Base-by-base conservation (phyloP, 2,888 invertebrate genomes). In the Drosophila recens region DNA sequence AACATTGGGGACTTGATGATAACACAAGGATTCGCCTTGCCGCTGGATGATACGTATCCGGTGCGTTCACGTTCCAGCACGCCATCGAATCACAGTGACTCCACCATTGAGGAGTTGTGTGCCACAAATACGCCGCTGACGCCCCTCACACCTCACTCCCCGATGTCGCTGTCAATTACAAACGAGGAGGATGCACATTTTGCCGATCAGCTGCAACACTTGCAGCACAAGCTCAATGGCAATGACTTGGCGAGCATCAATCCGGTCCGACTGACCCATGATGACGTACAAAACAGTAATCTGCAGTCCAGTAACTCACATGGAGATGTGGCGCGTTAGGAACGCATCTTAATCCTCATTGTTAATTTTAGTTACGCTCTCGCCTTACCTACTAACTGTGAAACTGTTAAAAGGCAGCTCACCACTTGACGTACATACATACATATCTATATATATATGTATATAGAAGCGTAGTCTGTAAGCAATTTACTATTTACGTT, bases 1-100 rank as follows among this genome's bases (percentile, higher is more conserved):
- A 92, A 92, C 72, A 90, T 92, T 67, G 92, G 90, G 0, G 87
- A 92, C 63, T 27, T 91, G 58, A 67, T 92, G 52, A 90, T 92
- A 52, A 82, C 89, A 10, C 89, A 92, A 49, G 92, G 92, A 6
- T 91, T 90, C 65, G 92, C 92, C 2, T 46, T 90, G 54, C 89
- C 91, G 2, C 76, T 90, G 36, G 91, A 92, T 53, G 90, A 89
- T 62, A 42, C 76, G 0, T 87, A 82, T 36, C 82, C 86, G 1
- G 79, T 89, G 49, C 72, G 82, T 5, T 88, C 90, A 3, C 84
- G 90, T 5, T 89, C 87, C 15, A 79, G 67, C 20, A 77, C 86
- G 15, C 80, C 86, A 0, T 77, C 85, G 2, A 83, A 62, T 36
- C 82, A 78, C 5, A 82, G 90, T 57, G 89, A 90, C 68, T 79